These are phyloP conservation scores for Drosophila nr. fundita DNA, from an alignment of 2,888 invertebrate genomes.

Conservation along the genomic window DNA sequence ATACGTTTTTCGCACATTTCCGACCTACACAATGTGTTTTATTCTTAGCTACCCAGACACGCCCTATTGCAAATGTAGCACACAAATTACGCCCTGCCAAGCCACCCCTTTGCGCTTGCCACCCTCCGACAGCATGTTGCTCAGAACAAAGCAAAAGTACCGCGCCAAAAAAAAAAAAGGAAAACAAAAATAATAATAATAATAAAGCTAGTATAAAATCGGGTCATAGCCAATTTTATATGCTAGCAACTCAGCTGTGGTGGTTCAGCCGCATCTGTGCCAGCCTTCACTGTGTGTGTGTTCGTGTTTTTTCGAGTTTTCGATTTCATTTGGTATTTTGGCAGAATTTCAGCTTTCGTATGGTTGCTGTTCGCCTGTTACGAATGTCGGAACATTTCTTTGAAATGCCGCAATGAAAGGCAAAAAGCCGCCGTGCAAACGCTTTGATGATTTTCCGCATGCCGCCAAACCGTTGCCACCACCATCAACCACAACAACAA, in stretches of 20 bases:
- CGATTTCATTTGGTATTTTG: slow-evolving; percentile 72
- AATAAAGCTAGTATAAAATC: slow-evolving; percentile 71
- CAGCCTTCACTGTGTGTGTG: slow-evolving; percentile 25
- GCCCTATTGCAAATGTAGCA: slow-evolving; percentile 29
- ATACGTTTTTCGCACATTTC: slow-evolving; percentile 23
- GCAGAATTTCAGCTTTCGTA: slow-evolving; percentile 68
- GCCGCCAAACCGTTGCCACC: slow-evolving; percentile 57
- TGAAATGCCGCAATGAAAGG: slow-evolving; percentile 77
- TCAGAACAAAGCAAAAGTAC: slow-evolving; percentile 39
- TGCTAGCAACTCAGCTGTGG: slow-evolving; percentile 53
- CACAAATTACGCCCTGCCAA: slow-evolving; percentile 8
- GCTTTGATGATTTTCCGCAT: slow-evolving; percentile 78
- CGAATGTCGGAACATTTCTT: slow-evolving; percentile 81
- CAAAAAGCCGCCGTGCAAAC: slow-evolving; percentile 75
- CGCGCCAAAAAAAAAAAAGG: slow-evolving; percentile 26
- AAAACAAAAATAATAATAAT: slow-evolving; percentile 21
- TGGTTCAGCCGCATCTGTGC: slow-evolving; percentile 47
- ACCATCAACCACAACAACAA: slow-evolving; percentile 22
- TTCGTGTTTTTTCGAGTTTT: slow-evolving; percentile 61
- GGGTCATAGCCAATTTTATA: slow-evolving; percentile 78
- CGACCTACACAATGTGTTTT: slow-evolving; percentile 45
- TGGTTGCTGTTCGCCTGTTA: slow-evolving; percentile 74
- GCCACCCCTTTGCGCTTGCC: slow-evolving; percentile 13
- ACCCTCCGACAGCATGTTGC: slow-evolving; percentile 6
- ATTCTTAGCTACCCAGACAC: slow-evolving; percentile 29